Percentiles rank a stretch among this genome's conserved stretches.
Evolutionary conservation across 2,797 vertebrate species (phyloP).

Genomic region (Balearica regulorum): DNA sequence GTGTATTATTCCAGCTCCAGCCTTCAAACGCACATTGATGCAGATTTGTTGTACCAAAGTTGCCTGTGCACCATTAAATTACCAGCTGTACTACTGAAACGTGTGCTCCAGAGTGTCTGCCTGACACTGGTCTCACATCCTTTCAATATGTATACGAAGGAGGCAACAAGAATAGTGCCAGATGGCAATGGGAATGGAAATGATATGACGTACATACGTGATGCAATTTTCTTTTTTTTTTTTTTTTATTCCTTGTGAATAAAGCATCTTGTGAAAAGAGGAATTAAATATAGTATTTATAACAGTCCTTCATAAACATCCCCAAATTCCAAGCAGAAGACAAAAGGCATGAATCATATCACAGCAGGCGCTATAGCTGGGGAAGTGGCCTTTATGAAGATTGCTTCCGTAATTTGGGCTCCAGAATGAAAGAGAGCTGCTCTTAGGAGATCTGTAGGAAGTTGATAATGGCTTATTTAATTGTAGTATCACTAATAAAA

Average conservation of each 20-base stretch:
- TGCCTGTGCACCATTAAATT: background rate
- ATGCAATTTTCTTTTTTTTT: constrained; percentile 62
- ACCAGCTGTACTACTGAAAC: background rate
- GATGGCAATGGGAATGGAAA: constrained; percentile 65
- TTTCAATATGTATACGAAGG: constrained; percentile 20
- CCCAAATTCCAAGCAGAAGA: constrained; percentile 71
- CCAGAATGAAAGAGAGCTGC: constrained; percentile 59
- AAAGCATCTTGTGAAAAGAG: constrained; percentile 68
- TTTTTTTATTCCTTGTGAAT: constrained; percentile 43
- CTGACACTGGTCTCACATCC: constrained; percentile 7
- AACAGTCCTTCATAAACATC: constrained; percentile 74
- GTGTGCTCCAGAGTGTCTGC: background rate
- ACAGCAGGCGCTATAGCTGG: constrained; percentile 48
- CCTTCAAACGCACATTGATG: background rate
- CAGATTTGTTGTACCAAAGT: background rate
- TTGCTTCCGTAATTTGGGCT: constrained; percentile 72
- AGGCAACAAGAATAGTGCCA: constrained; percentile 31
- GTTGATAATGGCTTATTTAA: constrained; percentile 74
- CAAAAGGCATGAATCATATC: constrained; percentile 78
- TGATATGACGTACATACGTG: constrained; percentile 50
- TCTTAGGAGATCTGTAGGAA: constrained; percentile 73
- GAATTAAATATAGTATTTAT: constrained; percentile 72
- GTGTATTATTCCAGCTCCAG: background rate
- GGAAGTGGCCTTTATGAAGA: constrained; percentile 72
- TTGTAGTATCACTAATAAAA: constrained; percentile 58